Evolutionary conservation across 2,113 vertebrate species (phyloP).

Genomic region (Cephalopholis sonnerati): DNA sequence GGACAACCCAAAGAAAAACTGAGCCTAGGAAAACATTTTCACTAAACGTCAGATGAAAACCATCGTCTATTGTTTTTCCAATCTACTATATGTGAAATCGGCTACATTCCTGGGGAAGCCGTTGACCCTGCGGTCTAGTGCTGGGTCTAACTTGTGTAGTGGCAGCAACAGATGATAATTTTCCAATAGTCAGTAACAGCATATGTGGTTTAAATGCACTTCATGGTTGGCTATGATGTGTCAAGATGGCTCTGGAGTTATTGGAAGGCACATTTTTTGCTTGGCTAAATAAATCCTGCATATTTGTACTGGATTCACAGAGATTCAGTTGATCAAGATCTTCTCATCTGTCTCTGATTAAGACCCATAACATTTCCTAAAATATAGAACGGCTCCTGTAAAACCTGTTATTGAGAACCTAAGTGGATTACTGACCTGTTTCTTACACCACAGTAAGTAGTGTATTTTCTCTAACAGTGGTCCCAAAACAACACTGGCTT

Average conservation of each 20-base stretch:
- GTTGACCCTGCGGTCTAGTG: too few species aligned
- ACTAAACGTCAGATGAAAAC: too few species aligned
- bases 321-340: neutral
- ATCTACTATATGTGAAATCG: too few species aligned
- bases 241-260: neutral
- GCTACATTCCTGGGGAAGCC: too few species aligned
- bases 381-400: neutral
- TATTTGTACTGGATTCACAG: neutral
- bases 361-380: neutral
- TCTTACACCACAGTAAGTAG: neutral
- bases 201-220: too few species aligned
- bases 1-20: too few species aligned
- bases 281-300: neutral
- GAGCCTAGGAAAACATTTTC: too few species aligned
- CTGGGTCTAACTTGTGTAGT: too few species aligned
- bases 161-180: too few species aligned
- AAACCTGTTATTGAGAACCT: neutral
- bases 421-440: neutral
- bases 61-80: too few species aligned
- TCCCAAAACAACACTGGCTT: constrained; percentile 1
- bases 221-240: too few species aligned
- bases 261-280: neutral
- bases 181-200: too few species aligned
- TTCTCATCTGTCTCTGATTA: neutral
- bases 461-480: neutral